A percentile compares a stretch with the other conserved stretches of the same genome.
These are phyloP conservation scores for Notarius lentiginosus DNA, from an alignment of 2,113 vertebrate genomes.

Conservation along the genomic window DNA sequence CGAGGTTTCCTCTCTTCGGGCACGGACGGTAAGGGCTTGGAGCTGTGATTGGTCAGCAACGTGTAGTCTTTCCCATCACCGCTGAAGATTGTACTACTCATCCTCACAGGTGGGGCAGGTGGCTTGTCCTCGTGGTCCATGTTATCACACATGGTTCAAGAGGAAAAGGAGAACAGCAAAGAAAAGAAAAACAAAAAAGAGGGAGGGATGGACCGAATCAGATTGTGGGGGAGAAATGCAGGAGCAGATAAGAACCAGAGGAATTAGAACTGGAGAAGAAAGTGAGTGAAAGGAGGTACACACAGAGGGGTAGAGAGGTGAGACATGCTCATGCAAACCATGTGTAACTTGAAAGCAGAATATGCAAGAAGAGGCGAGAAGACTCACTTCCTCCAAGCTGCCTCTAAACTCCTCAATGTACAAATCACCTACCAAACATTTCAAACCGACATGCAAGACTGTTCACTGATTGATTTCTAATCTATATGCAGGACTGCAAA, in stretches of 20 bases:
- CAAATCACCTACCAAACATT: neutral
- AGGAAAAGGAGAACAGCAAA: slow-evolving; percentile 56
- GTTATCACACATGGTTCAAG: slow-evolving; percentile 88
- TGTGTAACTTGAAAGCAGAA: slow-evolving; percentile 36
- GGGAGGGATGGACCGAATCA: slow-evolving; percentile 39
- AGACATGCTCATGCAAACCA: slow-evolving; percentile 57
- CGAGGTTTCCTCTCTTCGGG: slow-evolving; percentile 93
- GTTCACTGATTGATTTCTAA: neutral
- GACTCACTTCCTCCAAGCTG: neutral
- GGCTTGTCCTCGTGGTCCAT: slow-evolving; percentile 96
- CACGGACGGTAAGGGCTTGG: slow-evolving; percentile 93
- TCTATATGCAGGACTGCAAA: neutral
- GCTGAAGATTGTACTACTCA: slow-evolving; percentile 90
- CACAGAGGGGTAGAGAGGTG: slow-evolving; percentile 48
- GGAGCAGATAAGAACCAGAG: slow-evolving; percentile 38
- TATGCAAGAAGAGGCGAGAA: neutral
- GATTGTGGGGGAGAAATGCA: slow-evolving; percentile 12
- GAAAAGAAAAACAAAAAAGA: slow-evolving; percentile 30
- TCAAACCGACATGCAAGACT: neutral
- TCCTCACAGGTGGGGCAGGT: slow-evolving; percentile 93
- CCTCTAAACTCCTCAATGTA: neutral
- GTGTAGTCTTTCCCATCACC: slow-evolving; percentile 83
- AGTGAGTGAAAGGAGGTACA: slow-evolving; percentile 34
- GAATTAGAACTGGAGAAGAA: slow-evolving; percentile 48
- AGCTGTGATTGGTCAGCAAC: slow-evolving; percentile 86